phyloP scores from a whole-genome alignment of 2,797 vertebrate species.

The Numenius phaeopus region DNA sequence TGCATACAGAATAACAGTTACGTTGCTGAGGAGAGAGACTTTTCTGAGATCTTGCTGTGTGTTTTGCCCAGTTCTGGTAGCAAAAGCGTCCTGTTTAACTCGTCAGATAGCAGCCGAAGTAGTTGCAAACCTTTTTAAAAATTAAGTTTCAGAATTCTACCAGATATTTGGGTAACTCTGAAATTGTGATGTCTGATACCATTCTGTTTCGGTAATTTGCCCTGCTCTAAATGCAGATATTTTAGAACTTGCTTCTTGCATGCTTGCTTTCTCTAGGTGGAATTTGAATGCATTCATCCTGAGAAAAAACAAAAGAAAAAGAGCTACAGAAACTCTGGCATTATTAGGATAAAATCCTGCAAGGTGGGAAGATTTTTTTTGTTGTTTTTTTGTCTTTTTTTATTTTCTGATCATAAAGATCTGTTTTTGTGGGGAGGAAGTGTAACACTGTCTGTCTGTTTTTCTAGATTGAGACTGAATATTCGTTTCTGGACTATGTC shows the following conservation, averaged over 20 bases:
- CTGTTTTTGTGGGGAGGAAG: not conserved
- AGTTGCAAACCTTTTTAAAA: not conserved
- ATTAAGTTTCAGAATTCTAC: not conserved
- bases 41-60: not conserved
- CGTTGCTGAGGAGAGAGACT: not conserved
- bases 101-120: not conserved
- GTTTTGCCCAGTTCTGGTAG: not conserved
- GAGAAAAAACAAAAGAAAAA: conserved; percentile 96
- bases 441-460: conserved; percentile 11
- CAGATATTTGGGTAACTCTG: not conserved
- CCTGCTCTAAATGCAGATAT: not conserved
- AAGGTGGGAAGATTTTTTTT: conserved; percentile 78
- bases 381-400: rapidly evolving
- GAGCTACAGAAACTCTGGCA: conserved; percentile 93
- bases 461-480: conserved; percentile 82
- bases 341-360: conserved; percentile 87
- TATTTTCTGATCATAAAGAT: not conserved
- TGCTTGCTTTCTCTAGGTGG: conserved; percentile 77
- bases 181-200: not conserved
- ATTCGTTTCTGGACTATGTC: conserved; percentile 92
- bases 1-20: not conserved
- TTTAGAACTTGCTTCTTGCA: not conserved
- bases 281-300: conserved; percentile 91
- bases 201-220: not conserved
- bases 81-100: not conserved